Evolutionary conservation across 2,888 invertebrate species (phyloP).

Genomic region (Chymomyza procnemis): DNA sequence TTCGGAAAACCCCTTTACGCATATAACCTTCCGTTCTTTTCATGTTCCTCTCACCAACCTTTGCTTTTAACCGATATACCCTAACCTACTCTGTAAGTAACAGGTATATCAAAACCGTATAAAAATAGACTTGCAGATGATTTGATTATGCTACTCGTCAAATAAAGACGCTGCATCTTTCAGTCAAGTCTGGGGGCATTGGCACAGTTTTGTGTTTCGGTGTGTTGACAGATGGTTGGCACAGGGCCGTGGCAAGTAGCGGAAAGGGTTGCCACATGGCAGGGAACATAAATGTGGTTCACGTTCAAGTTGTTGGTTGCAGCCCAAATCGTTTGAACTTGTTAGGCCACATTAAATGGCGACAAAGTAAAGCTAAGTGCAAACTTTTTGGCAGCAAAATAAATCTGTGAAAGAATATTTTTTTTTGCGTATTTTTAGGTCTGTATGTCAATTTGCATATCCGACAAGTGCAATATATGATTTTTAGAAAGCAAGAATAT

Average conservation of each 20-base stretch:
- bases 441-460: neutral
- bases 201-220: neutral
- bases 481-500: neutral
- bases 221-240: neutral
- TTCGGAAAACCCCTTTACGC: no score
- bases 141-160: neutral
- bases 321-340: constrained; percentile 1
- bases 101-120: constrained; percentile 40
- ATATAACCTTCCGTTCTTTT: no score
- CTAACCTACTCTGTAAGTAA: neutral
- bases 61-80: no score
- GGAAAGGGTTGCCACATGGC: neutral
- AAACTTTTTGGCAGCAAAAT: neutral
- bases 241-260: neutral
- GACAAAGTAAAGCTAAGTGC: neutral
- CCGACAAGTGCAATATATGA: neutral
- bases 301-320: neutral
- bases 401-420: no score
- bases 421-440: neutral
- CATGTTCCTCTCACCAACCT: no score
- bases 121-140: neutral
- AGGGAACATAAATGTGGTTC: neutral
- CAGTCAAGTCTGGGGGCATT: constrained; percentile 9
- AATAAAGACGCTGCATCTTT: constrained; percentile 32
- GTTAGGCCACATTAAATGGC: neutral